Conservation (phyloP, 2,797 vertebrate species). For the Helarctos malayanus region DNA sequence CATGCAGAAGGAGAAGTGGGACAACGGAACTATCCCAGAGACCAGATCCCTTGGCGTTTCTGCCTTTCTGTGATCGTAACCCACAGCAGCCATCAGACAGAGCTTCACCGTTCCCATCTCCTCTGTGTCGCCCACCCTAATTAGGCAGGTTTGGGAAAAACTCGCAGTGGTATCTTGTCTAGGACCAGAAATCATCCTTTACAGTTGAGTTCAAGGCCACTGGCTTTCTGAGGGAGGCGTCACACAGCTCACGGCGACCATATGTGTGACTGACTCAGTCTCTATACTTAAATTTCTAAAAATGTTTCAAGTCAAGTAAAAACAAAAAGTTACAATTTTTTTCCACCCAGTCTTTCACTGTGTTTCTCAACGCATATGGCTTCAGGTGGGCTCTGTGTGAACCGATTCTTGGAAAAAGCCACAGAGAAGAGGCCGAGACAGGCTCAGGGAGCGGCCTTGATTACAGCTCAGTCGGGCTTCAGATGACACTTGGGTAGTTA, state of each 20-base stretch:
- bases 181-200: background rate
- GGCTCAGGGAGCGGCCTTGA: background rate
- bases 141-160: background rate
- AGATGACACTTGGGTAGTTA: background rate
- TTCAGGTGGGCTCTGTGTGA: background rate
- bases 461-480: background rate
- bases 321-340: background rate
- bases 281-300: background rate
- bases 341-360: background rate
- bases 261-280: background rate
- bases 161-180: background rate
- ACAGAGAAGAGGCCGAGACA: background rate
- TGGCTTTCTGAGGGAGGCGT: background rate
- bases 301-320: background rate
- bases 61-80: background rate
- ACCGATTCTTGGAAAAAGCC: background rate
- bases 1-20: background rate
- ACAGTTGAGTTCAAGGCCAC: background rate
- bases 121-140: background rate
- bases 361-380: background rate
- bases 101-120: background rate
- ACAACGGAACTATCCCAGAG: background rate
- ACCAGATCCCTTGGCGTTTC: background rate
- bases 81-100: background rate
- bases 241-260: background rate